Evolutionary conservation across 2,888 invertebrate genomes (phyloP).

Genomic region (Brenthis daphne): DNA sequence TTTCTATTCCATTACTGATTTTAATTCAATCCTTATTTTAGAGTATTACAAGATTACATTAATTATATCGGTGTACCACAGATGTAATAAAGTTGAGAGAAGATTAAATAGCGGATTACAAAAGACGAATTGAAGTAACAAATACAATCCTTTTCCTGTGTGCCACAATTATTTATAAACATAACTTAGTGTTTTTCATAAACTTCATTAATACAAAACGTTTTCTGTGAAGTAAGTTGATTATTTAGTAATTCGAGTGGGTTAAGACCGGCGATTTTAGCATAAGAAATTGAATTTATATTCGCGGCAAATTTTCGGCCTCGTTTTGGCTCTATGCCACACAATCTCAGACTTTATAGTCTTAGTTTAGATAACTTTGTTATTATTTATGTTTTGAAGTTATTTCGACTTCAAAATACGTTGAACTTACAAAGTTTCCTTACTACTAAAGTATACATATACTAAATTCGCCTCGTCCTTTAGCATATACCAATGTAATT

Average conservation of each 20-base stretch:
- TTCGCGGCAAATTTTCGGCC: conserved; percentile 16
- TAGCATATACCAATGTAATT: background rate
- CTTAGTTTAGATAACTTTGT: conserved; percentile 35
- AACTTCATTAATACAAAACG: background rate
- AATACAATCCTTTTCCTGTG: no score
- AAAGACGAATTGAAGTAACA: no score
- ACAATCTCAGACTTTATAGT: conserved; percentile 32
- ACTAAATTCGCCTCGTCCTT: background rate
- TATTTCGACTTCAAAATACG: conserved; percentile 15
- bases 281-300: conserved; percentile 27
- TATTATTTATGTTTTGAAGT: conserved; percentile 32
- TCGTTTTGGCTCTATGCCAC: conserved; percentile 32
- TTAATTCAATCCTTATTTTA: no score
- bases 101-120: no score
- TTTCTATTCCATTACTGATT: no score
- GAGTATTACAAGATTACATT: no score
- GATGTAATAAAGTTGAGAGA: no score
- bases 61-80: no score
- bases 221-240: background rate
- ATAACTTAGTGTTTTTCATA: no score
- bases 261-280: conserved; percentile 10
- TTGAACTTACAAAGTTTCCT: conserved; percentile 1
- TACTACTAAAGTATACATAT: background rate
- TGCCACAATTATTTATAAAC: no score
- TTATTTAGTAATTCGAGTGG: background rate